A percentile compares a stretch with the other conserved stretches of the same genome.
Conservation (phyloP, 2,888 invertebrate species). For the Megamerina dolium region DNA sequence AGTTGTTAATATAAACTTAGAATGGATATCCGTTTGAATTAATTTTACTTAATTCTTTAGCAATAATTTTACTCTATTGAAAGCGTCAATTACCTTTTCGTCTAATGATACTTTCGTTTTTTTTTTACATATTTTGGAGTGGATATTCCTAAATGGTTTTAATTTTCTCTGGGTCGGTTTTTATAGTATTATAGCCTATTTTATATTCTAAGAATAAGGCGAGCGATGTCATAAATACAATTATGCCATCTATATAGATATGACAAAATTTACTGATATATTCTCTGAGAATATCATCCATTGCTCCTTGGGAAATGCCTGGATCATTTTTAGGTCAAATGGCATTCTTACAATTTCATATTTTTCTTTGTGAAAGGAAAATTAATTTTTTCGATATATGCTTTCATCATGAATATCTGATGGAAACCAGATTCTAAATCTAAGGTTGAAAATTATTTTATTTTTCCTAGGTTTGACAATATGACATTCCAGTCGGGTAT, state of each 20-base stretch:
- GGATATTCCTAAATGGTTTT: background rate
- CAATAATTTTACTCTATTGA: constrained; percentile 18
- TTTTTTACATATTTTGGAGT: background rate
- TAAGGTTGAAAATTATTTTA: constrained; percentile 1
- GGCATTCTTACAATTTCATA: constrained; percentile 1
- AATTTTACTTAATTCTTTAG: constrained; percentile 1
- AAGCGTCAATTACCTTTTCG: constrained; percentile 25
- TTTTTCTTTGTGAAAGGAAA: constrained; percentile 1
- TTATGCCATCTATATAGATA: constrained; percentile 3
- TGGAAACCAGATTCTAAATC: constrained; percentile 1
- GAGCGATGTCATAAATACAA: background rate
- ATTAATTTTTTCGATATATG: background rate
- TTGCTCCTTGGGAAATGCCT: background rate
- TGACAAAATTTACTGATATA: constrained; percentile 1
- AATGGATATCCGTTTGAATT: no score
- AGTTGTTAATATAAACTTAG: no score
- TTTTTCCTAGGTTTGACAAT: background rate
- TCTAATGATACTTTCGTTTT: background rate
- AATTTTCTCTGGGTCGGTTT: constrained; percentile 1
- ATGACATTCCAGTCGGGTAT: constrained; percentile 1
- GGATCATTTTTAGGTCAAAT: constrained; percentile 3
- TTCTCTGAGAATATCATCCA: constrained; percentile 5
- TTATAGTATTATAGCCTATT: background rate
- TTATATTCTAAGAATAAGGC: background rate
- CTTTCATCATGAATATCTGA: background rate